Percentiles rank a stretch among this genome's conserved stretches.
Evolutionary conservation across 92 coral and sea anemone genomes (phyloP).

Genomic region (Siderastrea siderea): DNA sequence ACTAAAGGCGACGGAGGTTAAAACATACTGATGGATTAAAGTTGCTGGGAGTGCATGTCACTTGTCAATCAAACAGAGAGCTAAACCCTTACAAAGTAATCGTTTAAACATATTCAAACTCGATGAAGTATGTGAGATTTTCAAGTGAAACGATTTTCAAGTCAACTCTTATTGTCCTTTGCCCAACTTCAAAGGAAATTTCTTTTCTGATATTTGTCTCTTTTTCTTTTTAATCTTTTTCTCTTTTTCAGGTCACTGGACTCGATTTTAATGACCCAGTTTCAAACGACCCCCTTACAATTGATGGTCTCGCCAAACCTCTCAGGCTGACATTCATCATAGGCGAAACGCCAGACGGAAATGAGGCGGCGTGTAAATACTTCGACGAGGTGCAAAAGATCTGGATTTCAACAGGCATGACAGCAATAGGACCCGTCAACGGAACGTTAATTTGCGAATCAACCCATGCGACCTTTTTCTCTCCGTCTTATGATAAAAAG

Average conservation of each 20-base stretch:
- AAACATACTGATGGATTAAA: no score
- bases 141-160: no score
- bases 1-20: no score
- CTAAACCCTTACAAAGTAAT: no score
- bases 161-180: no score
- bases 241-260: neutral
- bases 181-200: no score
- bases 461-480: constrained; percentile 9
- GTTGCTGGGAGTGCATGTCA: no score
- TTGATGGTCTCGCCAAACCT: neutral
- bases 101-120: no score
- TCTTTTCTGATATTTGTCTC: no score
- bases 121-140: no score
- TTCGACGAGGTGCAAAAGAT: neutral
- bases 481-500: constrained; percentile 3
- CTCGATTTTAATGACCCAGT: neutral
- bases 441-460: neutral
- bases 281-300: neutral
- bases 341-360: neutral
- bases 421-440: neutral
- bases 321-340: neutral
- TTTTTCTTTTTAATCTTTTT: neutral
- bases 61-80: no score
- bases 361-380: neutral
- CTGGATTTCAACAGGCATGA: constrained; percentile 17